phyloP scores from a whole-genome alignment of 2,113 vertebrate genomes.

The Lota lota region DNA sequence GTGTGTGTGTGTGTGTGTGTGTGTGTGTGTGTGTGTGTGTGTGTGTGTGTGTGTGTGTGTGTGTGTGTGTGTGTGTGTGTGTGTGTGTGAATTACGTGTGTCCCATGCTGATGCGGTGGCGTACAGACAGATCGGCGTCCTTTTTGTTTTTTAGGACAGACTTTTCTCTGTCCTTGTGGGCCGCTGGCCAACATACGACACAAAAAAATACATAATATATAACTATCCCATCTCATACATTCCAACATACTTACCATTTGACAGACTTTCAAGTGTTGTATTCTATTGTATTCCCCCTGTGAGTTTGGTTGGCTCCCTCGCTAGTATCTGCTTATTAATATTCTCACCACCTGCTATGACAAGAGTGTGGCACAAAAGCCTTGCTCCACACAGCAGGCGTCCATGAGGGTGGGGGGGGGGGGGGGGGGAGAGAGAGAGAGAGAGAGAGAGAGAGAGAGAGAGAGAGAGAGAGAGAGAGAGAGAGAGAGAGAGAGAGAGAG shows the following conservation, averaged over 20 bases:
- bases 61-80: conserved; percentile 2
- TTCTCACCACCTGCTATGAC: no score
- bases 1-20: conserved; percentile 2
- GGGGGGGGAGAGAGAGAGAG: no score
- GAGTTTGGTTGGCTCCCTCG: no score
- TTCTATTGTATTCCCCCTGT: not conserved
- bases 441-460: no score
- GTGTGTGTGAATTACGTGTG: conserved; percentile 42
- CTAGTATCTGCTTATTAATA: not conserved
- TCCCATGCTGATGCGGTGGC: conserved; percentile 60
- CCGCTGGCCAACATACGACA: conserved; percentile 6
- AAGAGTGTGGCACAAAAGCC: no score
- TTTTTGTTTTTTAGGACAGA: conserved; percentile 34
- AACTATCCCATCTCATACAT: no score
- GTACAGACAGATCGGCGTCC: conserved; percentile 34
- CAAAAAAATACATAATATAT: not conserved
- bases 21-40: conserved; percentile 45
- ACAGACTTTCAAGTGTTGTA: no score
- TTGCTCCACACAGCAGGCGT: no score
- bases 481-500: no score
- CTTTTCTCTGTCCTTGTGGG: conserved; percentile 44
- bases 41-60: conserved; percentile 2
- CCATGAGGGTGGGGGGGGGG: no score
- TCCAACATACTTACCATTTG: no score
- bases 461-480: no score